Conservation (phyloP, 64 coral and sea anemone genomes). For the Dendronephthya gigantea region DNA sequence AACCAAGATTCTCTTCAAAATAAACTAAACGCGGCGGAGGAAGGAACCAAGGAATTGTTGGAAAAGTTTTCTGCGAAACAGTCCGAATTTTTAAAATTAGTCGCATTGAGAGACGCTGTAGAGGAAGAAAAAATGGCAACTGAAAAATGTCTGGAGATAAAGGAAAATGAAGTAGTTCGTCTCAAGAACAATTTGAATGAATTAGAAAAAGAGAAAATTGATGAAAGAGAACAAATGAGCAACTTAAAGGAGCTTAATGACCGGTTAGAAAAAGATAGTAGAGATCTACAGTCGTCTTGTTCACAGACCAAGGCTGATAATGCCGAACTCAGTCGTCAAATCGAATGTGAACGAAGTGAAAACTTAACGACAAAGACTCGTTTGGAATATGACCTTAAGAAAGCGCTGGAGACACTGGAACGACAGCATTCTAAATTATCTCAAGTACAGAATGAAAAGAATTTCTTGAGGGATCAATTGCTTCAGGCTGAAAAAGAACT, state of each 20-base stretch:
- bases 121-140: background rate
- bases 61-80: background rate
- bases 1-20: background rate
- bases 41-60: background rate
- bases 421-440: background rate
- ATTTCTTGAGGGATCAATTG: background rate
- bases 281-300: background rate
- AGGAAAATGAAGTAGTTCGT: background rate
- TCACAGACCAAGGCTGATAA: background rate
- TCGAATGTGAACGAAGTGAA: background rate
- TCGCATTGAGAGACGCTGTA: background rate
- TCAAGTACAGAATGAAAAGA: background rate
- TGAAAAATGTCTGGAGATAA: background rate
- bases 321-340: background rate
- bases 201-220: background rate
- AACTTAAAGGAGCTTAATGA: background rate
- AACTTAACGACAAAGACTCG: background rate
- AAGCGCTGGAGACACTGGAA: background rate
- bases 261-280: background rate
- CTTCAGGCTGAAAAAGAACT: background rate
- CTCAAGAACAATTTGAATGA: background rate
- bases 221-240: background rate
- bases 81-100: background rate
- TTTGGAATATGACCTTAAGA: background rate
- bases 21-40: background rate